Conservation (phyloP, 2,888 invertebrate genomes). For the Germaria angustata region DNA sequence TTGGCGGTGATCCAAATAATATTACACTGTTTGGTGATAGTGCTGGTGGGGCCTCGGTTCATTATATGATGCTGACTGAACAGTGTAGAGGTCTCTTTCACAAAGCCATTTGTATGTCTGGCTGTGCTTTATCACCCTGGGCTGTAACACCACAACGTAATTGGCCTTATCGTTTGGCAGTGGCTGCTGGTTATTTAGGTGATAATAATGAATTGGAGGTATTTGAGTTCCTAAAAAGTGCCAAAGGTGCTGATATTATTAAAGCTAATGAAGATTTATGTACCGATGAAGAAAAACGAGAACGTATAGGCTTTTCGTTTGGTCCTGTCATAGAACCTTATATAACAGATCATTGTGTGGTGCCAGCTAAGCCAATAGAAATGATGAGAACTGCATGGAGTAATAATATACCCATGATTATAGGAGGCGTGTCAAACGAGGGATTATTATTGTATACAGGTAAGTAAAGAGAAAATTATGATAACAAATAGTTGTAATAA, state of each 20-base stretch:
- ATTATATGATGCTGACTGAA: conserved; percentile 81
- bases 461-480: conserved; percentile 29
- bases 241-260: conserved; percentile 76
- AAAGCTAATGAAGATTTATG: conserved; percentile 76
- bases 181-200: conserved; percentile 76
- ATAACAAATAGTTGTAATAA: too few relatives aligned
- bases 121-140: conserved; percentile 77
- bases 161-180: conserved; percentile 77
- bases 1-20: conserved; percentile 81
- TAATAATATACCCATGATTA: conserved; percentile 77
- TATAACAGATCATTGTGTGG: conserved; percentile 75
- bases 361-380: conserved; percentile 76
- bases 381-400: conserved; percentile 79
- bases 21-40: conserved; percentile 82
- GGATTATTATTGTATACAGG: conserved; percentile 76
- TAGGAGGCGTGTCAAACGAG: conserved; percentile 79
- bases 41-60: conserved; percentile 81
- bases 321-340: conserved; percentile 79
- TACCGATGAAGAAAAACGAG: conserved; percentile 76
- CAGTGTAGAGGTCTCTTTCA: conserved; percentile 80
- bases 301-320: conserved; percentile 78
- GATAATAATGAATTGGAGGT: conserved; percentile 75
- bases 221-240: conserved; percentile 77
- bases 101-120: conserved; percentile 79
- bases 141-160: conserved; percentile 76